Evolutionary conservation across 2,888 invertebrate genomes (phyloP).

Genomic region (Pristionchus maxplancki): DNA sequence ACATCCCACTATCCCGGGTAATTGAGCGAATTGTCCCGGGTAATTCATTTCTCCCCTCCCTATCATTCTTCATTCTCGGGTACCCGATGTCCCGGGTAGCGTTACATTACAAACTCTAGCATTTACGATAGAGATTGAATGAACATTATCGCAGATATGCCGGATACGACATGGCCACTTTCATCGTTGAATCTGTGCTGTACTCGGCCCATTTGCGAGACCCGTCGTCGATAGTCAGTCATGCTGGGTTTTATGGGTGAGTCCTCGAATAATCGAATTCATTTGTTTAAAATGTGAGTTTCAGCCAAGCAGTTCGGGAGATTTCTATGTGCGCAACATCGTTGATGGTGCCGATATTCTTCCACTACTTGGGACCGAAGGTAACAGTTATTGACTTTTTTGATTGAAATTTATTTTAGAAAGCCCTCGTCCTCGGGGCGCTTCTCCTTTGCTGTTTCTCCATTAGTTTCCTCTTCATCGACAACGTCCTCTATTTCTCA

Average conservation of each 20-base stretch:
- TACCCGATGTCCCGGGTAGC: no score
- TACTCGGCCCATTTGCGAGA: constrained; percentile 32
- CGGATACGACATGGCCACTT: constrained; percentile 48
- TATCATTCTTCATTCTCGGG: no score
- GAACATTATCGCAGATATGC: no score
- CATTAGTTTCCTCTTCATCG: background rate
- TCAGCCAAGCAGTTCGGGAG: constrained; percentile 9
- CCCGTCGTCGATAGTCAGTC: background rate
- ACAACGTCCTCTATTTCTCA: constrained; percentile 28
- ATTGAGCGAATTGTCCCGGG: no score
- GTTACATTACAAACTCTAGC: no score
- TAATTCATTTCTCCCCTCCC: no score
- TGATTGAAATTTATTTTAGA: background rate
- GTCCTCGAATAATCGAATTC: no score
- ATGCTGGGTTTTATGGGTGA: constrained; percentile 44
- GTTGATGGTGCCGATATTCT: constrained; percentile 14
- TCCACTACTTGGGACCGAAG: constrained; percentile 33
- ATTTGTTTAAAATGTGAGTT: background rate
- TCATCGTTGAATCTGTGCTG: constrained; percentile 33
- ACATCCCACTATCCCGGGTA: no score
- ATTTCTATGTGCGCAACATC: background rate
- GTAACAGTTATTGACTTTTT: background rate
- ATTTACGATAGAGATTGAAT: no score
- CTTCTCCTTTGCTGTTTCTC: background rate
- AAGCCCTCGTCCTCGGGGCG: background rate